These are phyloP conservation scores for Acanthosepion lycidas DNA, from an alignment of 2,888 invertebrate species.

Conservation along the genomic window DNA sequence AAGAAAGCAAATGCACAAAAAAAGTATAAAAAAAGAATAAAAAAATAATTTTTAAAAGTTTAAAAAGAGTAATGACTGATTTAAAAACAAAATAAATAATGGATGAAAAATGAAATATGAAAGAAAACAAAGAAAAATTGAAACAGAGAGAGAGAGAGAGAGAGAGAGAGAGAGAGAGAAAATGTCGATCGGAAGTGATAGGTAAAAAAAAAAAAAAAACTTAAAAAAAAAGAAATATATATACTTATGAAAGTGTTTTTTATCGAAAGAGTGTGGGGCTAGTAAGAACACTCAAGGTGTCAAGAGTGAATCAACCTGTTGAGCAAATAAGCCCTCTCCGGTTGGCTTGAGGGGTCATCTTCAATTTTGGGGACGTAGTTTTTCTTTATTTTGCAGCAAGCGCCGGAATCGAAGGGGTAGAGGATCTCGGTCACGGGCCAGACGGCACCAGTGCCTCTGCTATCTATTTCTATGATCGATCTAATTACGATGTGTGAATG, in stretches of 20 bases:
- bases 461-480: neutral
- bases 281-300: neutral
- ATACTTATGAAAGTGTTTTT: neutral
- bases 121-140: too few species aligned
- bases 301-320: neutral
- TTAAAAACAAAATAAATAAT: too few species aligned
- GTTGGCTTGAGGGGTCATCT: neutral
- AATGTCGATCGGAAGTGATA: neutral
- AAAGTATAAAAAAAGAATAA: too few species aligned
- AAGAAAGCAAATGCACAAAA: too few species aligned
- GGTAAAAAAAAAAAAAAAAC: neutral
- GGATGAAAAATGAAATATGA: too few species aligned
- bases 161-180: neutral
- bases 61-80: too few species aligned
- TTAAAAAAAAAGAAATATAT: too few species aligned
- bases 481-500: neutral
- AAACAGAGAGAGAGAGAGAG: neutral
- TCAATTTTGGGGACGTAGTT: neutral
- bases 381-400: neutral
- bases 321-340: neutral
- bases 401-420: neutral
- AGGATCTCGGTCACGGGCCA: neutral
- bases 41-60: too few species aligned
- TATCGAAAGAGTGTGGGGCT: neutral
- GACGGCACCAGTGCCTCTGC: neutral